Conservation (phyloP, 2,888 invertebrate species). For the Achlya flavicornis region DNA sequence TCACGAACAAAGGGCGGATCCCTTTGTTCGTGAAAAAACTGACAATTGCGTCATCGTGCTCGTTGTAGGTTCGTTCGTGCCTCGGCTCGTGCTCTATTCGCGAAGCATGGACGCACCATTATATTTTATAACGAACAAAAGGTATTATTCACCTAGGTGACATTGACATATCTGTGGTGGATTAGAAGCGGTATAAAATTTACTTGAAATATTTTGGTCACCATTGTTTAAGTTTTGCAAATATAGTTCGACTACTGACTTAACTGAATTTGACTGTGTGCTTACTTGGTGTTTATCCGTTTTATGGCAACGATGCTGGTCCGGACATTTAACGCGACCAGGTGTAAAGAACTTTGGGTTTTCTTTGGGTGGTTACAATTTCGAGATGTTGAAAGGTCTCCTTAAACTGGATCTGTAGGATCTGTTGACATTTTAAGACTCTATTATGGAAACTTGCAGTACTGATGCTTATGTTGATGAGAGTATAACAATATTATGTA, state of each 20-base stretch:
- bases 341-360: slow-evolving; percentile 25
- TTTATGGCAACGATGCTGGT: slow-evolving; percentile 51
- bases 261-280: background rate
- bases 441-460: slow-evolving; percentile 46
- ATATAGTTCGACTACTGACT: background rate
- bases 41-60: too few species aligned
- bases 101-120: too few species aligned
- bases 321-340: slow-evolving; percentile 51
- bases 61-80: too few species aligned
- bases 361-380: background rate
- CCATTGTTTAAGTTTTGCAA: too few species aligned
- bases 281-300: slow-evolving; percentile 47
- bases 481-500: background rate
- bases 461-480: background rate
- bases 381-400: slow-evolving; percentile 26
- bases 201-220: too few species aligned
- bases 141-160: too few species aligned
- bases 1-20: too few species aligned
- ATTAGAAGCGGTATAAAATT: too few species aligned
- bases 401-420: slow-evolving; percentile 31
- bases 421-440: slow-evolving; percentile 57
- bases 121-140: too few species aligned
- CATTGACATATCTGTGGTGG: too few species aligned
- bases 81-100: too few species aligned
- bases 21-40: too few species aligned